Evolutionary conservation across 2,113 vertebrate genomes (phyloP), one percentile per base, ranked within the genome.

Genomic region (Herpetotheres cachinnans): DNA sequence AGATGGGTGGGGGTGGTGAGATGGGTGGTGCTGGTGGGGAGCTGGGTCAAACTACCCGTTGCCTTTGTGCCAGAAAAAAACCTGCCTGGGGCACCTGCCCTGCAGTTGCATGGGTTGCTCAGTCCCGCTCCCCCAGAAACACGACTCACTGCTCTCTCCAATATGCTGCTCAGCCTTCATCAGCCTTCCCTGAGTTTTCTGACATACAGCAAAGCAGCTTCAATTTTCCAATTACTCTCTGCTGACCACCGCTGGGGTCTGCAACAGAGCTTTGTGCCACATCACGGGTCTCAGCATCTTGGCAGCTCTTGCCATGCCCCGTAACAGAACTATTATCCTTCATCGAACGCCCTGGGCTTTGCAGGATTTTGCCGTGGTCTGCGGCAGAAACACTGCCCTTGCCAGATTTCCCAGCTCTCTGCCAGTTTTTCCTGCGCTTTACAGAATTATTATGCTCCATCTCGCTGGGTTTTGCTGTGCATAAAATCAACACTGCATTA

Each of bases 401-500:
- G 82, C 82, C 58, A 16, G 21, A 2, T 29, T 30, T 12, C 47
- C 82, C 17, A 1, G 52, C 10, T 73, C 52, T n/a, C 52, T 54
- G 63, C 73, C 79, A 49, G 79, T 4, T 88, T 84, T 74, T 19
- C 29, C 83, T 44, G 79, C 11, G 9, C 44, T 50, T 67, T 47
- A 7, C 42, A 13, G 78, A 13, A 38, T 8, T 7, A 1, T 30
- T 30, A 4, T 25, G 16, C 44, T 38, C 29, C 1, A 0, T 40
- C 38, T 50, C 0, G 0, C 52, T 5, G 56, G 34, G 47, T 7
- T 62, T 38, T 32, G 69, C 69, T 10, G 49, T 10, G 67, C 12
- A 3, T 6, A 2, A 12, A 11, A 2, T 6, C 46, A 15, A 0
- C 20, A 0, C 4, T 2, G 4, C 10, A 1, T 11, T 14, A 5